Conservation (phyloP, 2,888 invertebrate species). For the Aelia acuminata region DNA sequence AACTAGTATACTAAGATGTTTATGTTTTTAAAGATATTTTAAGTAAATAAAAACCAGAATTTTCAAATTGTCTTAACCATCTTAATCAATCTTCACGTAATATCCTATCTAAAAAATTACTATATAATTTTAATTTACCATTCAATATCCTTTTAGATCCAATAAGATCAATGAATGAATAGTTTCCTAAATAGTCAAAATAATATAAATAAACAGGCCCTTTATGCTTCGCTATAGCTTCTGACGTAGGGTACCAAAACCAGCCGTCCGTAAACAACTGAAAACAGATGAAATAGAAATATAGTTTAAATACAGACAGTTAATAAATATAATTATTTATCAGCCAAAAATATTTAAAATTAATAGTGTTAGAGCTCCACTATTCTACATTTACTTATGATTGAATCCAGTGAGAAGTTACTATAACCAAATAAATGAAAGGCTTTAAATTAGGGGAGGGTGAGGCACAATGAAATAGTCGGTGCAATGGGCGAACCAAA, state of each 20-base stretch:
- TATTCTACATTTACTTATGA: too few relatives aligned
- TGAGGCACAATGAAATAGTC: too few relatives aligned
- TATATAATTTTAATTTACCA: conserved; percentile 18
- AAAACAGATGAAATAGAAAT: background rate
- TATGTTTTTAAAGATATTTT: too few relatives aligned
- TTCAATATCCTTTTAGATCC: background rate
- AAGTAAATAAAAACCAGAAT: too few relatives aligned
- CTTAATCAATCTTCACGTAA: background rate
- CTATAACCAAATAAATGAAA: too few relatives aligned
- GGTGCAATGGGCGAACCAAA: too few relatives aligned
- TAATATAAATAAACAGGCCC: conserved; percentile 59
- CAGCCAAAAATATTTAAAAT: too few relatives aligned
- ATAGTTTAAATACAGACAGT: background rate
- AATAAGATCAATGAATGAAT: conserved; percentile 29
- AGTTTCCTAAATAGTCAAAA: conserved; percentile 58
- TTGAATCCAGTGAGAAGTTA: too few relatives aligned
- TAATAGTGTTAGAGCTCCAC: too few relatives aligned
- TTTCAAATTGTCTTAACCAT: too few relatives aligned
- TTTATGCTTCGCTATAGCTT: conserved; percentile 50
- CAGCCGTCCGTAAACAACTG: conserved; percentile 59
- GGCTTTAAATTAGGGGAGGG: too few relatives aligned
- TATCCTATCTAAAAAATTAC: background rate
- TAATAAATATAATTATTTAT: background rate
- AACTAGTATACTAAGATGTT: too few relatives aligned
- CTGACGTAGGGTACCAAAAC: conserved; percentile 45